Evolutionary conservation across 2,888 invertebrate genomes (phyloP), one percentile per base, ranked within the genome.

Genomic region (Hoplodrina blanda): DNA sequence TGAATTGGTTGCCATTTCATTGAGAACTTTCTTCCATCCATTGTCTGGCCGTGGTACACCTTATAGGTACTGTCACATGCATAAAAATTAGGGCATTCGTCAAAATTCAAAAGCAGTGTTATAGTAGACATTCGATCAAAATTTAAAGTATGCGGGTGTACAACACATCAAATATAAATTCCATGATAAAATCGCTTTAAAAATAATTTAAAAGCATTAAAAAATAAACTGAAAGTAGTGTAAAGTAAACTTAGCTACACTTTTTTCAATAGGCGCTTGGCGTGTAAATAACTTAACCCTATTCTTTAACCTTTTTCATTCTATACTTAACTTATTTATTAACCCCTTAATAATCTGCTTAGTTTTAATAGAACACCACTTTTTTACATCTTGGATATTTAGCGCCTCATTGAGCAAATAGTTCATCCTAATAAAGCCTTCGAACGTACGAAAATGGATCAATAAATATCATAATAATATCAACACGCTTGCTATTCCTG

Each of bases 161-260:
- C 7, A 6, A 33, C 33, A 33, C 37, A 37, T 8, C 8, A 37
- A 37, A 37, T 33, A 33, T 4, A 33, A 6, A 33, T 37, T 37
- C 37, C 7, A 37, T 1, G 7, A 37, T 37, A 37, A 37, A 37
- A 37, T 8, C 8, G 6, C 33, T 33, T 30, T 30, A 7, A 7
- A 33, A 33, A 4, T 33, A n/a, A n/a, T n/a, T n/a, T n/a, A n/a
- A n/a, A n/a, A n/a, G n/a, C n/a, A n/a, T n/a, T n/a, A n/a, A 41
- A 41, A 41, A 41, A 41, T 17, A 46, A 41, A 5, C 0, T 6
- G 25, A 20, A 59, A 60, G 19, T 30, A n/a, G n/a, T 37, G 25
- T 46, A 13, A 60, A 3, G 59, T 30, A 73, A 56, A 67, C 46
- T 61, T 61, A 46, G 60, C 67, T 61, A 52, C 37, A 20, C 17